These are phyloP conservation scores for Salvelinus namaycush DNA, from an alignment of 2,113 vertebrate genomes.

Conservation along the genomic window DNA sequence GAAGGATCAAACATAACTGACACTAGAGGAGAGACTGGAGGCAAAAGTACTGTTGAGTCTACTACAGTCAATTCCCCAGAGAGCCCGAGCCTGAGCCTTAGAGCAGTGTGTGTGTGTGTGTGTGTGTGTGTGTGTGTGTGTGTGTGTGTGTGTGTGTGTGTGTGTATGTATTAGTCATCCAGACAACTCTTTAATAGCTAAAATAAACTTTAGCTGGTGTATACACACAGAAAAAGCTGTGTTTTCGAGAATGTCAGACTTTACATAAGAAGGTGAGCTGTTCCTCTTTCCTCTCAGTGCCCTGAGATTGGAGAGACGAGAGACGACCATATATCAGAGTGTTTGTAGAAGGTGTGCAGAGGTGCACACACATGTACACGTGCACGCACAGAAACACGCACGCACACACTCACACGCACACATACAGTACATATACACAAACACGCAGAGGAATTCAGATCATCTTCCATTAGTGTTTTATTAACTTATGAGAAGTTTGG, in stretches of 20 bases:
- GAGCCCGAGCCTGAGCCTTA: neutral
- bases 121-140: no score
- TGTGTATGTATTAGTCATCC: slow-evolving; percentile 16
- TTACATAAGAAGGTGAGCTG: slow-evolving; percentile 2
- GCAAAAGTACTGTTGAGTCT: slow-evolving; percentile 14
- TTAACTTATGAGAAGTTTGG: neutral
- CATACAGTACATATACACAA: neutral
- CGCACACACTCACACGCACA: neutral
- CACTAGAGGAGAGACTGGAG: neutral
- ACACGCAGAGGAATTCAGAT: no score
- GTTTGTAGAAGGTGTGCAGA: neutral
- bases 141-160: no score
- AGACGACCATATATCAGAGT: neutral
- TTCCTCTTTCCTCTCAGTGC: neutral
- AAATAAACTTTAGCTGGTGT: slow-evolving; percentile 14
- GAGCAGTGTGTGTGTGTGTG: slow-evolving; percentile 12
- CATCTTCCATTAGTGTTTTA: no score
- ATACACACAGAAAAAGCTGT: neutral
- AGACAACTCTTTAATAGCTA: slow-evolving; percentile 25
- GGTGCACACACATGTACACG: neutral
- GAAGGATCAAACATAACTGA: slow-evolving; percentile 1
- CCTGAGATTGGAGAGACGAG: neutral
- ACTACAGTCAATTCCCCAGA: no score
- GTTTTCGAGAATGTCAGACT: slow-evolving; percentile 7
- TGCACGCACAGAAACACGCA: neutral